Evolutionary conservation across 2,113 vertebrate genomes (phyloP), one percentile per base, ranked within the genome.

Genomic region (Symphodus melops): DNA sequence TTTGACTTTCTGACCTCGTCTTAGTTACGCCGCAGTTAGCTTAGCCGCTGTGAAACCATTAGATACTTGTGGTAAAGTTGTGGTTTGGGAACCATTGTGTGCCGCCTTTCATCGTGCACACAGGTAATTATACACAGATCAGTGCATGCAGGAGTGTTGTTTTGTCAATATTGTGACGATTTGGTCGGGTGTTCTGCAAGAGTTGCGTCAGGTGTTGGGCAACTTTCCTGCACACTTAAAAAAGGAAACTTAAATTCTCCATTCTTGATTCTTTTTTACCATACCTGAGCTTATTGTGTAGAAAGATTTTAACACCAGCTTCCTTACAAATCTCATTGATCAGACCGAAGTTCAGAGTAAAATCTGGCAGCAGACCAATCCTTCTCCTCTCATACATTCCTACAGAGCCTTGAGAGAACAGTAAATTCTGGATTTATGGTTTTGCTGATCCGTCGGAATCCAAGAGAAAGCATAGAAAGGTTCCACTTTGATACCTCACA

Each of bases 51-150:
- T 81, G 85, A 90, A 92, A 91, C 64, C 60, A 88, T 80, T 81
- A 77, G 85, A 79, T 91, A 77, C 88, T 86, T 91, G 83, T 83
- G 70, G 80, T 89, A 84, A 82, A 85, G 82, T 80, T 88, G 67
- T 75, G 75, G 59, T 51, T 20, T 11, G 68, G 58, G 76, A 82
- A 70, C 60, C 70, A 74, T 82, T 84, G 62, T 16, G 36, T 65
- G 66, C 67, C 49, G 28, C 56, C 33, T 17, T 37, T 62, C 60
- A 68, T 63, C 54, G n/a, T 5, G 52, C 58, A 23, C 25, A 1
- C 10, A 10, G 58, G n/a, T 28, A 2, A 48, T 19, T 21, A 63
- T 33, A 42, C 39, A 42, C 37, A 39, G 19, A 3, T 48, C 44
- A 48, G 4, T 54, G 63, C 8, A 17, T 25, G 19, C 9, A 11